Percentiles rank a stretch among this genome's conserved stretches.
Evolutionary conservation across 1,140 invertebrate genomes (phyloP).

Genomic region (Bombus affinis): DNA sequence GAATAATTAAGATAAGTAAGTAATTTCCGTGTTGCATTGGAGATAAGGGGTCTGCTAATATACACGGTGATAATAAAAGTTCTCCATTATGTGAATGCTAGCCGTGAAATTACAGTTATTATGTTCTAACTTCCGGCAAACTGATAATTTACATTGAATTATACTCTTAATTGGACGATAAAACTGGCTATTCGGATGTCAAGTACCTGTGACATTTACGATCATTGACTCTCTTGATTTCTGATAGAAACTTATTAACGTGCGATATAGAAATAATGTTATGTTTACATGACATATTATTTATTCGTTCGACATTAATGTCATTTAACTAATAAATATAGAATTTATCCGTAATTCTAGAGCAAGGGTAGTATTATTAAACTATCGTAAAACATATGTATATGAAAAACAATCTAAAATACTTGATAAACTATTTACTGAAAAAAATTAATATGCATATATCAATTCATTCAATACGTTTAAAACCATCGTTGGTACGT

Average conservation of each 20-base stretch:
- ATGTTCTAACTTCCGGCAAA: not conserved
- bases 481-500: not conserved
- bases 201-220: not conserved
- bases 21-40: not conserved
- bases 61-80: not conserved
- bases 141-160: slow-evolving; percentile 3
- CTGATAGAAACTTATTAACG: not conserved
- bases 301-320: not conserved
- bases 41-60: not conserved
- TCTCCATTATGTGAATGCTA: not conserved
- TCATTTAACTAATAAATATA: not conserved
- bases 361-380: not conserved
- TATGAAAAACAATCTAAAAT: not conserved
- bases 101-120: slow-evolving; percentile 9
- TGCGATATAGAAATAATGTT: not conserved
- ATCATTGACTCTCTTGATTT: not conserved
- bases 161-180: not conserved
- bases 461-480: not conserved
- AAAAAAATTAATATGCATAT: not conserved
- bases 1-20: slow-evolving; percentile 29
- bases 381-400: not conserved
- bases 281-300: not conserved
- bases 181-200: not conserved
- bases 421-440: not conserved
- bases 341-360: not conserved